phyloP scores from a whole-genome alignment of 2,797 vertebrate genomes.

The Enteromius radiatus region DNA sequence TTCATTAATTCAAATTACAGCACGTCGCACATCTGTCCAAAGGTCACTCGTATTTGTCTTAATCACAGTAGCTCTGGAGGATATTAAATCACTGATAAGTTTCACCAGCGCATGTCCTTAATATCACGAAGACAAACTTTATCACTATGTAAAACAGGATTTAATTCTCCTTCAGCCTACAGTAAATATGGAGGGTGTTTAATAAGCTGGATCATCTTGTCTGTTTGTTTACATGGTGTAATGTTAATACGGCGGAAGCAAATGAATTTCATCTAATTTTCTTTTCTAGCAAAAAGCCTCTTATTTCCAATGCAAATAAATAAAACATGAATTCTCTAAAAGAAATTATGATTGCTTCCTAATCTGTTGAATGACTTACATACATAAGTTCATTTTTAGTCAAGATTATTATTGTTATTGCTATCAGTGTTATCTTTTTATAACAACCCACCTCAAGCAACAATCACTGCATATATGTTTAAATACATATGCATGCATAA shows the following conservation, averaged over 20 bases:
- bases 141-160: constrained; percentile 23
- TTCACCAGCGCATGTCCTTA: constrained; percentile 21
- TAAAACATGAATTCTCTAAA: not conserved
- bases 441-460: not conserved
- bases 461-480: not conserved
- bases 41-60: constrained; percentile 66
- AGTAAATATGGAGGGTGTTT: constrained; percentile 19
- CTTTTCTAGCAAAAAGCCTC: not conserved
- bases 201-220: not conserved
- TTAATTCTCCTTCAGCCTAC: not conserved
- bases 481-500: too few relatives aligned
- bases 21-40: constrained; percentile 53
- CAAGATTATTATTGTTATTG: not conserved
- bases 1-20: constrained; percentile 46
- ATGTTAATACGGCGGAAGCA: not conserved
- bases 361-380: not conserved
- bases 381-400: not conserved
- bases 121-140: constrained; percentile 31
- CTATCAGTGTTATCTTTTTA: not conserved
- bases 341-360: not conserved
- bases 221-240: constrained; percentile 2
- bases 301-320: not conserved
- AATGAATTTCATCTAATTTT: not conserved
- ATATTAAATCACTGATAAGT: constrained; percentile 48
- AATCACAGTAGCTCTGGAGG: constrained; percentile 55